Base-by-base conservation (phyloP, 2,888 invertebrate genomes). In the Eremobia ochroleuca region DNA sequence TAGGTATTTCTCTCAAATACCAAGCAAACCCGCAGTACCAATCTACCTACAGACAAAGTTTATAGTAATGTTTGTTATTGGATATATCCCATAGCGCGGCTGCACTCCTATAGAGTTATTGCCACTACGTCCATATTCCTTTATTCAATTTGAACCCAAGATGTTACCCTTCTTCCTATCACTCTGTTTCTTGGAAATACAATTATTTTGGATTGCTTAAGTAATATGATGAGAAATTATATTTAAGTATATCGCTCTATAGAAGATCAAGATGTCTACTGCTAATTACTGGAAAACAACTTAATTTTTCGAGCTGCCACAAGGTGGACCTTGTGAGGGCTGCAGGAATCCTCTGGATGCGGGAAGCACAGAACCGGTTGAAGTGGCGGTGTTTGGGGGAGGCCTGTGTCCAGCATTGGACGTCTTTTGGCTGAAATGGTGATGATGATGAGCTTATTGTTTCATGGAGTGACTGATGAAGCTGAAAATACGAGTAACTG, bases 111-210 rank as follows among this genome's bases (percentile, higher is more conserved):
- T 67, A 46, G 88, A 87, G 55, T 87, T 87, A 86, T 79, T 43
- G 76, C 81, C 21, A 31, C 2, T 74, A 86, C 81, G 86, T 13
- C 66, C 61, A 79, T 76, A 76, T 78, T 73, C 69, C 70, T 83
- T 87, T 87, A 87, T 87, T 87, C 83, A 79, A 87, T 85, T 84
- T 74, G 61, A 69, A 74, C 61, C 46, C 77, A 69, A 59, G 59
- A 85, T 85, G 77, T 75, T 66, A 59, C 77, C 52, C 55, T 13
- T 11, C 11, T 28, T 34, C 4, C 13, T 59, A 46, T 13, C 15
- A 37, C 28, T 62, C 62, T 69, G 49, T 72, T 67, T 72, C 49
- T 62, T 65, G 37, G 25, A 65, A 34, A 13, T 13, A 72, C 11
- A 72, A 18, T 34, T 66, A 37, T 70, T 67, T 28, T 9, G 2